A percentile compares a stretch with the other conserved stretches of the same genome.
Evolutionary conservation across 2,113 vertebrate species (phyloP).

Genomic region (Salvator merianae): DNA sequence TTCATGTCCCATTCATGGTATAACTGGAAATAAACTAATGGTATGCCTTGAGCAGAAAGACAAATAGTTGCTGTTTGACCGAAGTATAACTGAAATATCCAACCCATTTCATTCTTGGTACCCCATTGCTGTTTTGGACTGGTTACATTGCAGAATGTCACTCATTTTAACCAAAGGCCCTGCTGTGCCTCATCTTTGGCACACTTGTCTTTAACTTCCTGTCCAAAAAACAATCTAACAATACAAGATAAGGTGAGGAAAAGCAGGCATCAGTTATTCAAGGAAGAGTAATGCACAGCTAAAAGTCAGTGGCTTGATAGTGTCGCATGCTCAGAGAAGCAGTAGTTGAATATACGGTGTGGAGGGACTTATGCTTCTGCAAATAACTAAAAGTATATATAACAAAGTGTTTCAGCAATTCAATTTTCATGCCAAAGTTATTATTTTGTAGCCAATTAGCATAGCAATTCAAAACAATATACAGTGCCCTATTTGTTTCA

Average conservation of each 20-base stretch:
- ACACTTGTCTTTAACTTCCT: background rate
- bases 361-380: background rate
- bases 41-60: background rate
- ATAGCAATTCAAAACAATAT: slow-evolving; percentile 11
- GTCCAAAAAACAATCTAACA: background rate
- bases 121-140: background rate
- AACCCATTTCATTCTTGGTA: background rate
- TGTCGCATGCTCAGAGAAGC: background rate
- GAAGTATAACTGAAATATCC: background rate
- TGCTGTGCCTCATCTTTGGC: background rate
- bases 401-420: slow-evolving; percentile 39
- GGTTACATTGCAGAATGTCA: background rate
- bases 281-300: background rate
- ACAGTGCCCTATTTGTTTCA: background rate
- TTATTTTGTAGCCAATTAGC: slow-evolving; percentile 33
- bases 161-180: background rate
- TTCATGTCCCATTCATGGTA: slow-evolving; percentile 34
- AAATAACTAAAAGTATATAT: background rate
- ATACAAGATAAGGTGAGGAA: background rate
- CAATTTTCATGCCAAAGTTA: slow-evolving; percentile 59
- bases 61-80: background rate
- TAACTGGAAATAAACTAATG: background rate
- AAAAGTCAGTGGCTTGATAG: background rate
- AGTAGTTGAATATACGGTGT: background rate
- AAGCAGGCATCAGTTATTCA: background rate